Evolutionary conservation across 2,113 vertebrate species (phyloP), one percentile per base, ranked within the genome.

Genomic region (Madoqua kirkii): DNA sequence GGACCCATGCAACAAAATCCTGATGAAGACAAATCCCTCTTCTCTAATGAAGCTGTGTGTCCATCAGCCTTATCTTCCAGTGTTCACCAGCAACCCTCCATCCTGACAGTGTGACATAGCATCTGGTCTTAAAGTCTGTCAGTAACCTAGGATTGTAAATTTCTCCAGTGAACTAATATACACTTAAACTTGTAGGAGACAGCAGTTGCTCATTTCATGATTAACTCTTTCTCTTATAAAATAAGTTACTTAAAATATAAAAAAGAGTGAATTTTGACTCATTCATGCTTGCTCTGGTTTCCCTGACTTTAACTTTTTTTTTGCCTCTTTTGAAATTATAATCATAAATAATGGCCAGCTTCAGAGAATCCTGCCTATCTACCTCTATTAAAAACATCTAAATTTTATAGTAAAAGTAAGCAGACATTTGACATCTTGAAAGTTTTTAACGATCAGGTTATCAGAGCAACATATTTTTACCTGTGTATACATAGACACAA

Each of bases 31-130:
- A 19, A 43, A 16, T 27, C 15, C 11, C 2, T 67, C 7, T 59
- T 84, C 6, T 31, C 54, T 8, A 11, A 0, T 45, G 27, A n/a
- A 31, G 3, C 3, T 3, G 13, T 13, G 5, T 13, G 33, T 12
- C 17, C 59, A 79, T 12, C 9, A 9, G 21, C 23, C 31, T 29
- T 10, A 43, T 21, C 12, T 62, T 78, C 7, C 59, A 13, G 13
- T 1, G 2, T 50, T 43, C 33, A 54, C 29, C 8, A 9, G 33
- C 16, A 25, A 9, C 9, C 7, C 1, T 21, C 9, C 33, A 45
- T 2, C 6, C n/a, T 1, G 0, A 3, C 6, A 57, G 13, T 9
- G 31, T 43, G 16, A 19, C 13, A 29, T 5, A 6, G 4, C 8
- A n/a, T 14, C 1, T 2, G 29, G 21, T 67, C 2, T 3, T 78